Conservation (phyloP, 2,113 vertebrate genomes). For the Alces alces region DNA sequence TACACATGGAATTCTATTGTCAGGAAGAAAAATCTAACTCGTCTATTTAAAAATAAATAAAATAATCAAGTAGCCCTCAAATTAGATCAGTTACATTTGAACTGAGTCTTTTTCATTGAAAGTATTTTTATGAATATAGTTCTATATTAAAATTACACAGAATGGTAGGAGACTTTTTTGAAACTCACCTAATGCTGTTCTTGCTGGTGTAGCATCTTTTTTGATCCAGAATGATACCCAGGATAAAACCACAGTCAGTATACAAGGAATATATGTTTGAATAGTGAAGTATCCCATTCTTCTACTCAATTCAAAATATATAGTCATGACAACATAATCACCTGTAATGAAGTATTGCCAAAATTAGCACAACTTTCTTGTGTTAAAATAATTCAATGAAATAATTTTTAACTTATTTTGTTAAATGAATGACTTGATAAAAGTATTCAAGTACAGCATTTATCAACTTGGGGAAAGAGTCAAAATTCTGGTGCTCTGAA, state of each 20-base stretch:
- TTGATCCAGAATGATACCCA: constrained; percentile 99
- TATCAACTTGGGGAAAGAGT: background rate
- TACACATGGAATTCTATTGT: background rate
- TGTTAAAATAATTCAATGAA: background rate
- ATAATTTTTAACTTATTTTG: background rate
- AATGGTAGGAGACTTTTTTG: background rate
- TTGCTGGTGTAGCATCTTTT: constrained; percentile 96
- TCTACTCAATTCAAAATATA: constrained; percentile 95
- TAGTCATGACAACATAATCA: constrained; percentile 96
- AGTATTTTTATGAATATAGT: background rate
- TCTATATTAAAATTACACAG: background rate
- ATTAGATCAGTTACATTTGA: background rate
- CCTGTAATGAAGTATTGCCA: constrained; percentile 79
- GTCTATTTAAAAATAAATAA: background rate
- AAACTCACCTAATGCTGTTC: constrained; percentile 92
- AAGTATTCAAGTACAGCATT: background rate
- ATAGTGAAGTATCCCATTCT: constrained; percentile 99
- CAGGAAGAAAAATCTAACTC: background rate
- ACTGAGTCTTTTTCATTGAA: background rate
- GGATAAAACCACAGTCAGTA: constrained; percentile 95
- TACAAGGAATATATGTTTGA: constrained; percentile 98
- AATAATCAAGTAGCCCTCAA: background rate
- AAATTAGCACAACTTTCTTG: background rate
- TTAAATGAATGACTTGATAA: background rate
- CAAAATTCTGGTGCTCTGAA: background rate